Base-by-base conservation (phyloP, 2,113 vertebrate genomes). In the Syngnathus scovelli region DNA sequence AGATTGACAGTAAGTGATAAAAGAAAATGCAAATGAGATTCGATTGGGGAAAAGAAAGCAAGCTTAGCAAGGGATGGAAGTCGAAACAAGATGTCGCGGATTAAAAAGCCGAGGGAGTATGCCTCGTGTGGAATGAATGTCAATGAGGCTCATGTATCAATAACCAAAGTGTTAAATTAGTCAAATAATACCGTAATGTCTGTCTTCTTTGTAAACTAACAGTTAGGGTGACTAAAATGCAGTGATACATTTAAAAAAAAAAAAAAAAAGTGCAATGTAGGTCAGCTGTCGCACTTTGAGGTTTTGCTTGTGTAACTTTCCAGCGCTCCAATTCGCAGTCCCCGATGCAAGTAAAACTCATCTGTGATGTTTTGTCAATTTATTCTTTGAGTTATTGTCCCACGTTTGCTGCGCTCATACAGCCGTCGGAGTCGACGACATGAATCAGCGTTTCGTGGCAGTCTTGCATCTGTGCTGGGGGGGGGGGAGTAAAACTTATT, bases 401-500 rank as follows among this genome's bases (percentile, higher is more conserved):
- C 55, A 16, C 66, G 0, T 58, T 76, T 55, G n/a, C 10, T 68
- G 54, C 36, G 49, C 70, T 58, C 60, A 7, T 63, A 3, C 44
- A 27, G 21, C 64, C 75, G 55, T 61, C 41, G 21, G 21, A 39
- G 64, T 60, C 15, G 21, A 52, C 61, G 70, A 8, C 5, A 61
- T 15, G n/a, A 61, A 44, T 44, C 61, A 21, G n/a, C 21, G n/a
- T 62, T 62, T 62, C 21, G 23, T 62, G 60, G 19, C 7, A 74
- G 44, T 51, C 54, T 6, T 72, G 74, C 73, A 27, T 65, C 16
- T 43, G 21, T 21, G 38, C 21, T 16, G 52, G 64, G n/a, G n/a
- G n/a, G n/a, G n/a, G n/a, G n/a, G 38, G 68, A 64, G 66, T 51
- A 61, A 58, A 76, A 79, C 79, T 84, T 84, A 85, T 88, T 87